Evolutionary conservation across 2,888 invertebrate genomes (phyloP).

Genomic region (Rotaria sp.): DNA sequence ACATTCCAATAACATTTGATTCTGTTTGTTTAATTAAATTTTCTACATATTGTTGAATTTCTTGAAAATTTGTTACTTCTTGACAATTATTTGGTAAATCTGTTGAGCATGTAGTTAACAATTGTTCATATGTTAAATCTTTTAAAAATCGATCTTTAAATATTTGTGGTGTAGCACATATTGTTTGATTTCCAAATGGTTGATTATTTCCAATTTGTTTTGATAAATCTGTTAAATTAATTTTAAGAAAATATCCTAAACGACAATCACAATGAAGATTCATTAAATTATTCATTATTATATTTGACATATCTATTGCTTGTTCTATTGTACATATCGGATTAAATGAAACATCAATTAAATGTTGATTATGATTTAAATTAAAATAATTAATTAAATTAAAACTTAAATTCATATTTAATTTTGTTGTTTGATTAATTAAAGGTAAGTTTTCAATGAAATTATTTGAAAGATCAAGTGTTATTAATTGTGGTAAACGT

Average conservation of each 20-base stretch:
- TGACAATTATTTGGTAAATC: background rate
- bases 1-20: no score
- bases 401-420: background rate
- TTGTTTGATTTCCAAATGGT: background rate
- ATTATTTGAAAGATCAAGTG: constrained; percentile 22
- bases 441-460: background rate
- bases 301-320: background rate
- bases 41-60: background rate
- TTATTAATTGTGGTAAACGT: background rate
- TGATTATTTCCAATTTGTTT: background rate
- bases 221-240: background rate
- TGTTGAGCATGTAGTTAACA: background rate
- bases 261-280: constrained; percentile 8
- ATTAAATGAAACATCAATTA: background rate
- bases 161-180: background rate
- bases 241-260: background rate
- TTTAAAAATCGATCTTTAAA: background rate
- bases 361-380: background rate
- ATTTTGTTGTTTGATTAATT: background rate
- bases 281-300: background rate
- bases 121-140: constrained; percentile 25
- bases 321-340: background rate
- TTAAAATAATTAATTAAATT: background rate
- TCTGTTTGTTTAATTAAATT: background rate
- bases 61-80: background rate